Conservation (phyloP, 2,888 invertebrate genomes). For the Hydraecia micacea region DNA sequence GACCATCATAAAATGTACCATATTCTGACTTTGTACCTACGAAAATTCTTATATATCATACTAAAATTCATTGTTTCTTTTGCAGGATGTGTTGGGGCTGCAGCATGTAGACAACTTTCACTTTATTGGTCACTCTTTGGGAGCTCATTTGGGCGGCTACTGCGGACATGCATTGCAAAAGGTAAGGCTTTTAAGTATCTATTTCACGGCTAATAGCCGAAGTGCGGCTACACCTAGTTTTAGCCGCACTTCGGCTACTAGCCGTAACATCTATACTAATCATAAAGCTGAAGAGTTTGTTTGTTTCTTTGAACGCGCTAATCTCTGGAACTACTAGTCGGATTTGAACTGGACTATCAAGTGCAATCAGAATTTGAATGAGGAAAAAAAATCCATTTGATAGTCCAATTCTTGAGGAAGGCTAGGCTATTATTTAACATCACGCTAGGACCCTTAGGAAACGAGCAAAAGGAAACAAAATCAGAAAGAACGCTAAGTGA, state of each 20-base stretch:
- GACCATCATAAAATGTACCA: background rate
- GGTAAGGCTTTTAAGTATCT: slow-evolving; percentile 76
- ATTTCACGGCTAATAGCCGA: too few relatives aligned
- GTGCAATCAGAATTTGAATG: too few relatives aligned
- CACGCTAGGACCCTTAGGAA: too few relatives aligned
- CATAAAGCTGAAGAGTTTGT: background rate
- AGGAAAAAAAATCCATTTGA: too few relatives aligned
- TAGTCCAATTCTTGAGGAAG: too few relatives aligned
- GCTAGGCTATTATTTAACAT: too few relatives aligned
- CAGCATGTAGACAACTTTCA: slow-evolving; percentile 92
- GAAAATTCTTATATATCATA: background rate
- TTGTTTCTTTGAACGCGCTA: background rate
- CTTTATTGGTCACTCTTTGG: slow-evolving; percentile 96
- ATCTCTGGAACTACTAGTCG: background rate
- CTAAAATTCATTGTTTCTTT: background rate
- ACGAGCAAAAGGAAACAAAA: too few relatives aligned
- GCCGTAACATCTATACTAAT: too few relatives aligned
- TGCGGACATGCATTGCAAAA: slow-evolving; percentile 94
- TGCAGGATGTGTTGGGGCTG: slow-evolving; percentile 89
- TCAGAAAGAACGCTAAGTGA: too few relatives aligned
- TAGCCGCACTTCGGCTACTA: too few relatives aligned
- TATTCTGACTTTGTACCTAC: background rate
- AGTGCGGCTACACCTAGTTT: too few relatives aligned
- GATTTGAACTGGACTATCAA: too few relatives aligned
- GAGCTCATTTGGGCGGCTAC: slow-evolving; percentile 96